phyloP scores from a whole-genome alignment of 2,797 vertebrate species.

The Siniperca obscura region DNA sequence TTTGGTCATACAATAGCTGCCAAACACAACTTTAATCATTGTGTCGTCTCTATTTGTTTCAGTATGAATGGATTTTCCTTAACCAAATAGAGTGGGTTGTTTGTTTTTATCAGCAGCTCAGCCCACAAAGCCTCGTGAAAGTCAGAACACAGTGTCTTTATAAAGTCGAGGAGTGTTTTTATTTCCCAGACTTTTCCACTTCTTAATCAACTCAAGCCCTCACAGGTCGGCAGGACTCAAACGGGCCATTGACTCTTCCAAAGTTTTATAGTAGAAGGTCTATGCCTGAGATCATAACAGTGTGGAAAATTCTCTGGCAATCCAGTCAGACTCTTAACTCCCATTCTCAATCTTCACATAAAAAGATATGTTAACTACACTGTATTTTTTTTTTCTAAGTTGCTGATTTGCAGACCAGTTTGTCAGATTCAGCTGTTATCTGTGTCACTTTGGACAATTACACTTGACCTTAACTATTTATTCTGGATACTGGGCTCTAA shows the following conservation, averaged over 20 bases:
- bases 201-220: conserved; percentile 76
- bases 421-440: conserved; percentile 40
- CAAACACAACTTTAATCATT: conserved; percentile 8
- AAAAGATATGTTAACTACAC: conserved; percentile 54
- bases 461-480: conserved; percentile 15
- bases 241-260: conserved; percentile 69
- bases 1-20: background rate
- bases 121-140: conserved; percentile 46
- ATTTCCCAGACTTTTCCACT: conserved; percentile 74
- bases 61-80: conserved; percentile 21
- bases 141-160: conserved; percentile 60
- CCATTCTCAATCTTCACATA: conserved; percentile 58
- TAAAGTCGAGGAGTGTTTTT: conserved; percentile 61
- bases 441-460: conserved; percentile 11
- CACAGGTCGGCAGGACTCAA: conserved; percentile 70
- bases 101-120: conserved; percentile 52
- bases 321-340: conserved; percentile 54
- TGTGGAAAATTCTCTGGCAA: conserved; percentile 75
- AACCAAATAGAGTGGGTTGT: conserved; percentile 38
- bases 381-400: conserved; percentile 27
- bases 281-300: conserved; percentile 67
- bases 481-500: conserved; percentile 5
- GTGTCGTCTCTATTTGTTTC: conserved; percentile 34
- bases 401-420: conserved; percentile 49
- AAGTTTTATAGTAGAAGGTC: conserved; percentile 69